phyloP scores from a whole-genome alignment of 2,888 invertebrate genomes.

The Cosmia pyralina region DNA sequence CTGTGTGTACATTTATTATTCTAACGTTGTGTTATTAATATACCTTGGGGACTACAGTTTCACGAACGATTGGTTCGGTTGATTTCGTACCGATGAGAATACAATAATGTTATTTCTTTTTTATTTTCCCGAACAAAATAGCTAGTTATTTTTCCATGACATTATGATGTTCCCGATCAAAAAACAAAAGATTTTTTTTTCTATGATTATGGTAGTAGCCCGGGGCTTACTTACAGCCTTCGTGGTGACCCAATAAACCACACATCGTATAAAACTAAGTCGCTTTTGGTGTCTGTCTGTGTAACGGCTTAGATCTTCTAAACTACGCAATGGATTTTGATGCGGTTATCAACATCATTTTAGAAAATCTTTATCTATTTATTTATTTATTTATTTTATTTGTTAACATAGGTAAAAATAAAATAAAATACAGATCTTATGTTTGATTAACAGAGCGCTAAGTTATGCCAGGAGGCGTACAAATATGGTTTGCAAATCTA shows the following conservation, averaged over 20 bases:
- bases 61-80: conserved; percentile 17
- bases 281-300: neutral
- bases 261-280: neutral
- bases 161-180: neutral
- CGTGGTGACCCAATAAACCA: neutral
- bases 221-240: neutral
- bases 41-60: conserved; percentile 19
- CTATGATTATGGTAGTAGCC: neutral
- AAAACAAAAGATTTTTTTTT: neutral
- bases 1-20: conserved; percentile 7
- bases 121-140: conserved; percentile 14
- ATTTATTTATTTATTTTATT: too few species aligned
- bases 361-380: too few species aligned
- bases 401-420: too few species aligned
- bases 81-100: conserved; percentile 19
- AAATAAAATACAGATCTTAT: too few species aligned
- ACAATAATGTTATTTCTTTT: conserved; percentile 15
- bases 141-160: neutral
- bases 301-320: neutral
- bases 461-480: too few species aligned
- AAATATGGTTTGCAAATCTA: too few species aligned
- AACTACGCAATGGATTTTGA: neutral
- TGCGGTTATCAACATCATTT: neutral
- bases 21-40: conserved; percentile 26
- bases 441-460: too few species aligned